Percentiles rank a stretch among this genome's conserved stretches.
These are phyloP conservation scores for Numenius phaeopus DNA, from an alignment of 2,797 vertebrate species.

Conservation along the genomic window DNA sequence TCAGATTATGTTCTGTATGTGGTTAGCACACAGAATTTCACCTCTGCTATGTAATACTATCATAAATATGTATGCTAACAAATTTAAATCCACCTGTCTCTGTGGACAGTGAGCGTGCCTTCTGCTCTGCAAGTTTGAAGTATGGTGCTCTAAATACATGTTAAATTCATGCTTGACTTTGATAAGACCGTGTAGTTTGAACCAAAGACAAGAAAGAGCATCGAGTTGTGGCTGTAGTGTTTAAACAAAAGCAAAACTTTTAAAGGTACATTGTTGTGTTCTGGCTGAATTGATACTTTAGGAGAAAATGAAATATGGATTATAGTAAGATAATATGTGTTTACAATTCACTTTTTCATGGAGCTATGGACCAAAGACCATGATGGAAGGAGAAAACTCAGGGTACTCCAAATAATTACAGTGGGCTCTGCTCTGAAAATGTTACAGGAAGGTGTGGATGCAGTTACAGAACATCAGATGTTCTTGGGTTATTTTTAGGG, in stretches of 20 bases:
- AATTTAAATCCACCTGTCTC: background rate
- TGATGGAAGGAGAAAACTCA: accelerated
- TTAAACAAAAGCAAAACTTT: background rate
- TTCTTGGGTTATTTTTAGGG: background rate
- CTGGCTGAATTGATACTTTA: background rate
- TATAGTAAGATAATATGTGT: background rate
- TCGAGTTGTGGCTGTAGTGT: accelerated
- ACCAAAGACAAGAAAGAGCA: background rate
- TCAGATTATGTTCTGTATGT: background rate
- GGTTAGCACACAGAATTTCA: background rate
- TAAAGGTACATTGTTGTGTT: background rate
- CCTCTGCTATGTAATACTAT: background rate
- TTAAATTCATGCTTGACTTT: background rate
- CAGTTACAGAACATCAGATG: background rate
- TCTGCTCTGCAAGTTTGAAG: background rate
- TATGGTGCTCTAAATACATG: background rate
- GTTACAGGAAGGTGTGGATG: background rate
- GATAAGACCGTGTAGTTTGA: background rate
- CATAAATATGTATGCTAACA: background rate
- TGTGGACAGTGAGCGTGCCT: background rate
- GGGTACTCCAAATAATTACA: background rate
- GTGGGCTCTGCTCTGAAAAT: background rate
- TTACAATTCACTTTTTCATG: background rate
- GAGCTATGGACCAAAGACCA: background rate
- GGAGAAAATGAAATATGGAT: background rate